Evolutionary conservation across 2,888 invertebrate genomes (phyloP).

Genomic region (Pharmacophagus antenor): DNA sequence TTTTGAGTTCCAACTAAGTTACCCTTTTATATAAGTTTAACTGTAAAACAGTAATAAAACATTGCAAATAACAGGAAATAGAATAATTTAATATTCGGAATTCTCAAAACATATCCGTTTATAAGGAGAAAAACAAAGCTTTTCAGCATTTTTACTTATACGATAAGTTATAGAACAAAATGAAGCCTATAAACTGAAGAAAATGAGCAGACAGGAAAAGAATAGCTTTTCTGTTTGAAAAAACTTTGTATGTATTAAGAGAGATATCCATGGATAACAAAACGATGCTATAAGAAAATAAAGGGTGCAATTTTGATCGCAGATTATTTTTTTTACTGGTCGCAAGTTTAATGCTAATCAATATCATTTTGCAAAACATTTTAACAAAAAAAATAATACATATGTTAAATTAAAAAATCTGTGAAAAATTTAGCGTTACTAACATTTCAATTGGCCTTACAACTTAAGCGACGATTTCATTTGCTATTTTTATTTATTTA

Average conservation of each 20-base stretch:
- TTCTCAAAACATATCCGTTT: slow-evolving; percentile 20
- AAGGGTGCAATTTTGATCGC: no score
- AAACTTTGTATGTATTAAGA: slow-evolving; percentile 21
- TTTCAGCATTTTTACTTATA: slow-evolving; percentile 36
- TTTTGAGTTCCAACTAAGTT: background rate
- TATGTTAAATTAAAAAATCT: no score
- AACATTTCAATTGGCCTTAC: no score
- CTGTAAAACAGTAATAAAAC: slow-evolving; percentile 16
- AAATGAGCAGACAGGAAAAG: slow-evolving; percentile 21
- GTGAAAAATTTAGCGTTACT: no score
- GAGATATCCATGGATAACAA: background rate
- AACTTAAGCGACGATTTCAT: no score
- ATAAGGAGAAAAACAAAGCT: slow-evolving; percentile 50
- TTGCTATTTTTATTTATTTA: no score
- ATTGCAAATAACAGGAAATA: slow-evolving; percentile 19
- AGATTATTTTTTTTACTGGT: background rate
- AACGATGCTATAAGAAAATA: no score
- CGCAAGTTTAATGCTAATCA: no score
- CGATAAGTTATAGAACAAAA: slow-evolving; percentile 40
- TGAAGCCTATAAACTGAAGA: slow-evolving; percentile 20
- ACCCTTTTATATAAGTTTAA: slow-evolving; percentile 1
- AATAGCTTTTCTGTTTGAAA: slow-evolving; percentile 10
- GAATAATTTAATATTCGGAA: slow-evolving; percentile 15
- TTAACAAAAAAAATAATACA: no score
- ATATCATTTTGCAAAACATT: no score